Conservation (phyloP, 1,140 invertebrate genomes). For the Macrobrachium nipponense region DNA sequence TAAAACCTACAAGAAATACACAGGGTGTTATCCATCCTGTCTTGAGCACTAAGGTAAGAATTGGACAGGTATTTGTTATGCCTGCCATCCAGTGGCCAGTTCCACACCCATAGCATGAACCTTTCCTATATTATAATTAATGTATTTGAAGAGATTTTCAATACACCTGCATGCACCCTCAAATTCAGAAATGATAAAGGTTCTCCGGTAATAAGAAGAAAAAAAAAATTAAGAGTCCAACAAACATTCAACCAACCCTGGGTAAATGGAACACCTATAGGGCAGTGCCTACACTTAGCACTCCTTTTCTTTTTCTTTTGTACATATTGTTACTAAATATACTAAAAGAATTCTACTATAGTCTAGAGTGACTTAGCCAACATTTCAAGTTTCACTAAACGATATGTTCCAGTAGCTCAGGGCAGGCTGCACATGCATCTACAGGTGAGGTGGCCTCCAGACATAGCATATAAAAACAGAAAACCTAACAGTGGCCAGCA, state of each 20-base stretch:
- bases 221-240: conserved; percentile 24
- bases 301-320: conserved; percentile 21
- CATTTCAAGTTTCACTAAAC: conserved; percentile 46
- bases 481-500: conserved; percentile 58
- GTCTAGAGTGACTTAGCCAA: conserved; percentile 56
- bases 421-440: conserved; percentile 46
- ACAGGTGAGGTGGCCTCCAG: conserved; percentile 44
- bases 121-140: conserved; percentile 15
- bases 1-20: conserved; percentile 45
- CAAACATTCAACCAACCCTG: conserved; percentile 33
- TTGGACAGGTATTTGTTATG: conserved; percentile 42
- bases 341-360: conserved; percentile 49
- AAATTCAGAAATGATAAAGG: conserved; percentile 16
- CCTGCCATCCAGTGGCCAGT: conserved; percentile 39
- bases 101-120: conserved; percentile 51
- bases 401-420: conserved; percentile 47
- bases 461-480: conserved; percentile 46
- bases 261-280: conserved; percentile 48
- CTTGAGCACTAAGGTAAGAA: conserved; percentile 58
- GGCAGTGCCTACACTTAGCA: conserved; percentile 35
- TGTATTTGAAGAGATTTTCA: background rate
- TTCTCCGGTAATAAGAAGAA: background rate
- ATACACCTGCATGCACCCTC: conserved; percentile 44
- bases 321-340: conserved; percentile 47
- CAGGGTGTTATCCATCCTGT: conserved; percentile 41